phyloP scores from a whole-genome alignment of 2,797 vertebrate species.

The Corythornis leucogaster region DNA sequence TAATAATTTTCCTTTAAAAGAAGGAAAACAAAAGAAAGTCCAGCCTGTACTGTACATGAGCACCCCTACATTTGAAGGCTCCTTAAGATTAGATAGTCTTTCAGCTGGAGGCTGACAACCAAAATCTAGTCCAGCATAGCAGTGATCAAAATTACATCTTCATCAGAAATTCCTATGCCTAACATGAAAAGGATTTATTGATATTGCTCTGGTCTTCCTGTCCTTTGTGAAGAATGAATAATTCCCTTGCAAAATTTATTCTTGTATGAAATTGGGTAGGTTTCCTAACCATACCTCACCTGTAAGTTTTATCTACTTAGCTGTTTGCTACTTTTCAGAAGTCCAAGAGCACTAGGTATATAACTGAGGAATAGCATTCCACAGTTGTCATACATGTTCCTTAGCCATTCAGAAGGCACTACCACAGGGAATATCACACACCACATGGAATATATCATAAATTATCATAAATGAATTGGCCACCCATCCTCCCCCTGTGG shows the following conservation, averaged over 20 bases:
- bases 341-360: not conserved
- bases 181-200: not conserved
- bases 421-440: not conserved
- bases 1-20: not conserved
- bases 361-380: not conserved
- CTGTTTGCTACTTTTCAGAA: not conserved
- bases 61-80: not conserved
- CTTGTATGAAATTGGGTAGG: not conserved
- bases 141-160: not conserved
- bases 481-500: not conserved
- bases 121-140: not conserved
- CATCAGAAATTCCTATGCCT: not conserved
- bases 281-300: not conserved
- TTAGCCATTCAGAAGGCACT: not conserved
- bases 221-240: not conserved
- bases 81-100: not conserved
- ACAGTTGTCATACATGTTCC: not conserved
- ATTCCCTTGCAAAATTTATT: not conserved
- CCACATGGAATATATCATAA: not conserved
- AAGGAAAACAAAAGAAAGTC: rapidly evolving
- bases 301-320: not conserved
- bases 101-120: not conserved
- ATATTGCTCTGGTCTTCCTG: not conserved
- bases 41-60: not conserved
- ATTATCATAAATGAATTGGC: not conserved